Evolutionary conservation across 2,113 vertebrate genomes (phyloP), one percentile per base, ranked within the genome.

Genomic region (Oophaga pumilio): DNA sequence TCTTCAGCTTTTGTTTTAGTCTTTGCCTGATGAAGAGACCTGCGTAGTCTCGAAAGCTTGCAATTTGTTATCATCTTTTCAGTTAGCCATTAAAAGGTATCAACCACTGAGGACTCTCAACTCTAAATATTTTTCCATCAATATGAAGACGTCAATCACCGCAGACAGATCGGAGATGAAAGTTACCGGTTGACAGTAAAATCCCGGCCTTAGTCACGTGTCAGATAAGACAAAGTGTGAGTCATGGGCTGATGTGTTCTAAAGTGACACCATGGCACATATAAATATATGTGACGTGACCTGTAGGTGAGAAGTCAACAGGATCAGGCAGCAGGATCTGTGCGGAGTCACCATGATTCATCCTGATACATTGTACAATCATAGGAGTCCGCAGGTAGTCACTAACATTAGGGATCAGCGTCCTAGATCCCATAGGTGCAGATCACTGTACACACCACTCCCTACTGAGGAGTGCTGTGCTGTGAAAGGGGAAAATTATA

Each of bases 281-380:
- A 57, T 13, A 60, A 24, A 77, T 56, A 57, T 22, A 18, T 4
- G 59, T 79, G 28, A 84, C 43, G 64, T 88, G 12, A 60, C 13
- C 60, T 90, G 14, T 0, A 89, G 89, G 86, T 79, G 43, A 92
- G 89, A 60, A 56, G 68, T 82, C 87, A 91, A 88, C 14, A n/a
- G 74, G 22, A 5, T 89, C 62, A 43, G 33, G 33, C 33, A 43
- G 33, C 33, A 43, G 33, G 5, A 2, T 53, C 50, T 0, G 11
- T 22, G 68, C 57, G 57, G 50, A 81, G 79, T 68, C 9, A n/a
- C 13, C 59, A 17, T 33, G 83, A 85, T 89, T 69, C 49, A 87
- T 14, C 1, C 20, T 89, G 86, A 89, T 0, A 78, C 7, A 14
- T 59, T 2, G 4, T 28, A 69, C 62, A 53, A 33, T 73, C 28